Percentiles rank a stretch among this genome's conserved stretches.
Conservation (phyloP, 2,797 vertebrate species). For the Schizopygopsis malacanthus region DNA sequence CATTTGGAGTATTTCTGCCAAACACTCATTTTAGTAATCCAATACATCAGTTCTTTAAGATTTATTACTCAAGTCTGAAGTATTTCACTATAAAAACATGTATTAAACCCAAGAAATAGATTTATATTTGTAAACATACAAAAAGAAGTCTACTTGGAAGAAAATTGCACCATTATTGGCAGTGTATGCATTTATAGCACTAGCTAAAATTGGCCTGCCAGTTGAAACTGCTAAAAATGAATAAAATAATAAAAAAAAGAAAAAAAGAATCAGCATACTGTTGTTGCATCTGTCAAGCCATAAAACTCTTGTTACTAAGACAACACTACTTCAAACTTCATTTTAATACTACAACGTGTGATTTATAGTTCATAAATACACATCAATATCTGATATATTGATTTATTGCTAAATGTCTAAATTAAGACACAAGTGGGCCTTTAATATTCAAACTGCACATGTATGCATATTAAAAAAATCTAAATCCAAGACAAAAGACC, state of each 20-base stretch:
- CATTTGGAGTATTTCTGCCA: not conserved
- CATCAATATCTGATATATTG: not conserved
- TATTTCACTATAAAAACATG: not conserved
- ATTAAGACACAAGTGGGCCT: not conserved
- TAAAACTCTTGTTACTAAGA: not conserved
- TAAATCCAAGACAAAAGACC: constrained; percentile 23
- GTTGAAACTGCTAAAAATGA: not conserved
- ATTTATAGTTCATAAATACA: constrained; percentile 1
- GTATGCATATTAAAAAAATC: not conserved
- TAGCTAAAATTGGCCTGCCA: not conserved
- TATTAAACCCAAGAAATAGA: constrained; percentile 7
- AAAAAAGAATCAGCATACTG: not conserved
- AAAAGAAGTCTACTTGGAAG: constrained; percentile 13
- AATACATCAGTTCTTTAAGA: not conserved
- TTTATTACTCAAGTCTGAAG: not conserved
- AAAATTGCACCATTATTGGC: not conserved
- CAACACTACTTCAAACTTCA: not conserved
- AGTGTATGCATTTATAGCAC: not conserved
- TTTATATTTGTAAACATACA: constrained; percentile 24
- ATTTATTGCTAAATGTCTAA: not conserved
- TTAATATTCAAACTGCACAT: constrained; percentile 21
- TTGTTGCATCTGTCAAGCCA: not conserved
- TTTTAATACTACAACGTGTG: not conserved
- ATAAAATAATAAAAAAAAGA: not conserved
- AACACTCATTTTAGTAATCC: constrained; percentile 2